A percentile compares a stretch with the other conserved stretches of the same genome.
phyloP scores from a whole-genome alignment of 37 sponge, comb jelly and placozoan genomes.

The Ephydatia muelleri region DNA sequence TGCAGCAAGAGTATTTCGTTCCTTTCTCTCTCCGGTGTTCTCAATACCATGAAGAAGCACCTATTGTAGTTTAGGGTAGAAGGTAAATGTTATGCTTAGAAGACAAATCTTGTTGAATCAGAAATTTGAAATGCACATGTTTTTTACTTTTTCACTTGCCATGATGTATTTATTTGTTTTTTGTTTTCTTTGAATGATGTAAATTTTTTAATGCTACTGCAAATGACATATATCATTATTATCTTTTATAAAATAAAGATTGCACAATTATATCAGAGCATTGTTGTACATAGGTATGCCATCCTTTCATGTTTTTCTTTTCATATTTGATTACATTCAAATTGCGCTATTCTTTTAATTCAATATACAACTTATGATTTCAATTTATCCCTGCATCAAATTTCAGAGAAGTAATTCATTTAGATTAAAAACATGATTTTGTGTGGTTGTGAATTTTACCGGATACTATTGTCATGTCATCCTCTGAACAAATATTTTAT shows the following conservation, averaged over 20 bases:
- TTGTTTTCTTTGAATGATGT: background rate
- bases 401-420: conserved; percentile 1
- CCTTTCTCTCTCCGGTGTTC: conserved; percentile 7
- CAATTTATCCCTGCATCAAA: background rate
- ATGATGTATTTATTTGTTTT: background rate
- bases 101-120: background rate
- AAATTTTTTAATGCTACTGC: too few relatives aligned
- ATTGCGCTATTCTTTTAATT: background rate
- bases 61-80: conserved; percentile 8
- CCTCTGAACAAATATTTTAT: conserved; percentile 1
- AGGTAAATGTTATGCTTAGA: background rate
- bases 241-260: background rate
- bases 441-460: background rate
- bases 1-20: conserved; percentile 10
- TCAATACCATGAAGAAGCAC: conserved; percentile 7
- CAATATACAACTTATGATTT: background rate
- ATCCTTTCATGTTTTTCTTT: background rate
- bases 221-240: too few relatives aligned
- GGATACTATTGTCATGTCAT: background rate
- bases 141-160: conserved; percentile 1
- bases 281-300: background rate
- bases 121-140: background rate
- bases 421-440: background rate
- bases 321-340: background rate
- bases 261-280: background rate